phyloP scores from a whole-genome alignment of 2,797 vertebrate genomes.

The Peromyscus attwateri region DNA sequence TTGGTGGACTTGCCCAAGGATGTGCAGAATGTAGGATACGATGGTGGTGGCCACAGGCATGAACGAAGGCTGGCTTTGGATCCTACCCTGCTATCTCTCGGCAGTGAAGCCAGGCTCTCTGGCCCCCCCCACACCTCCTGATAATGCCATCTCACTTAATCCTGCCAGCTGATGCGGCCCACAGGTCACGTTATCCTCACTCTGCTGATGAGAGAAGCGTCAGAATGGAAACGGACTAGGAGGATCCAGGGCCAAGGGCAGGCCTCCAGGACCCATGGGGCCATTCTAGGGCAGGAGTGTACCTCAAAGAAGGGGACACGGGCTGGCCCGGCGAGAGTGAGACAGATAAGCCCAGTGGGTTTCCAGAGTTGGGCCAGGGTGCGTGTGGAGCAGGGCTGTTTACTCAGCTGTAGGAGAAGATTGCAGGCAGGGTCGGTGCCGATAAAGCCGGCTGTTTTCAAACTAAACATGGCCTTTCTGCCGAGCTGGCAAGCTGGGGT shows the following conservation, averaged over 20 bases:
- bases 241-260: background rate
- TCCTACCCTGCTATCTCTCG: background rate
- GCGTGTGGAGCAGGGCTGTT: slow-evolving; percentile 53
- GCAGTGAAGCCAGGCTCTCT: background rate
- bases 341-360: slow-evolving; percentile 64
- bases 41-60: background rate
- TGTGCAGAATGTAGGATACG: background rate
- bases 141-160: background rate
- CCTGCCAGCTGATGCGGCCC: background rate
- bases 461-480: slow-evolving; percentile 72
- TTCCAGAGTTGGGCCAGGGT: background rate
- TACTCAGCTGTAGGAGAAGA: slow-evolving; percentile 66
- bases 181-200: background rate
- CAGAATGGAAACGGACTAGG: background rate
- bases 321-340: background rate
- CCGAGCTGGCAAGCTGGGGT: slow-evolving; percentile 44
- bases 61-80: background rate
- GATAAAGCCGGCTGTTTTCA: slow-evolving; percentile 82
- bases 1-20: background rate
- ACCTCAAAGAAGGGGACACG: background rate
- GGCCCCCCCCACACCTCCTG: background rate
- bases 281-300: background rate
- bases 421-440: slow-evolving; percentile 48
- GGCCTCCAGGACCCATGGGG: background rate
- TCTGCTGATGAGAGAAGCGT: background rate